phyloP scores from a whole-genome alignment of 2,888 invertebrate species.

The Ditula angustiorana region DNA sequence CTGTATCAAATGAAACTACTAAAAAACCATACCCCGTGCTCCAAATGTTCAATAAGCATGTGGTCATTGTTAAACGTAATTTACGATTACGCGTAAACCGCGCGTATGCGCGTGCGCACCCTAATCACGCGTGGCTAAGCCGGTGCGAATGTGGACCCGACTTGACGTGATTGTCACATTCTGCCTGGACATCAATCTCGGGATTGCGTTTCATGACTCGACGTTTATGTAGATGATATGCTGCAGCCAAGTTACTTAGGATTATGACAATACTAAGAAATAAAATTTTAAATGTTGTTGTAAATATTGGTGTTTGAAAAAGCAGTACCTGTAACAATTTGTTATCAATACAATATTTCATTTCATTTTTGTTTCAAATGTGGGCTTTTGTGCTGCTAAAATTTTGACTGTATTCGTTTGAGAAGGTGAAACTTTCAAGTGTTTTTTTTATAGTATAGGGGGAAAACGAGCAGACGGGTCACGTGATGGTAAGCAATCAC shows the following conservation, averaged over 20 bases:
- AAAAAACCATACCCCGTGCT: too few relatives aligned
- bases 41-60: too few relatives aligned
- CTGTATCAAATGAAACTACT: too few relatives aligned
- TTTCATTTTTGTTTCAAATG: background rate
- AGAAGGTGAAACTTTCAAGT: too few relatives aligned
- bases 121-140: slow-evolving; percentile 52
- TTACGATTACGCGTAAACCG: slow-evolving; percentile 4
- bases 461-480: too few relatives aligned
- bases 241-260: background rate
- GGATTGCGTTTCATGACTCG: slow-evolving; percentile 32
- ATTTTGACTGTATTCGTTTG: background rate
- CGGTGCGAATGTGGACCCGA: slow-evolving; percentile 39
- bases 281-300: too few relatives aligned
- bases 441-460: too few relatives aligned
- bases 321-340: too few relatives aligned
- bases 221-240: slow-evolving; percentile 17
- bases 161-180: slow-evolving; percentile 40
- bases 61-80: background rate
- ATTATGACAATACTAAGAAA: background rate
- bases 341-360: too few relatives aligned
- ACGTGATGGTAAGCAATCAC: too few relatives aligned
- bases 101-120: slow-evolving; percentile 45
- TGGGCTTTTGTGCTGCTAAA: background rate
- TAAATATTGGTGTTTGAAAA: too few relatives aligned
- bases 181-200: slow-evolving; percentile 31